phyloP scores from a whole-genome alignment of 2,888 invertebrate species.

The Pocota personata region DNA sequence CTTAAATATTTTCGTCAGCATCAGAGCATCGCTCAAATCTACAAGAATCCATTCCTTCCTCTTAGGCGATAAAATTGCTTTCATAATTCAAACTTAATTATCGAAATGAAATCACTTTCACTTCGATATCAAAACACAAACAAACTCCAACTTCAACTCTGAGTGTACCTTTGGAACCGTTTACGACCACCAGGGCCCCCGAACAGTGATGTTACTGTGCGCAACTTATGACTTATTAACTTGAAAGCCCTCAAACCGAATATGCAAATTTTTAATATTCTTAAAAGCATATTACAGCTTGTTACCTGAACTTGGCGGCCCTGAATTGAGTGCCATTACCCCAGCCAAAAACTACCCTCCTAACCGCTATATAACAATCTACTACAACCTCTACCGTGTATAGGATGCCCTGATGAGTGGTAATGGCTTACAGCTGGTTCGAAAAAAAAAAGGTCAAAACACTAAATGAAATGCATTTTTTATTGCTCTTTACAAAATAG shows the following conservation, averaged over 20 bases:
- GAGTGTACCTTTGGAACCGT: background rate
- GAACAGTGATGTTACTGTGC: background rate
- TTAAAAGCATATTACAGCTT: conserved; percentile 55
- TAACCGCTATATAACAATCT: conserved; percentile 9
- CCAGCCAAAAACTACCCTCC: conserved; percentile 8
- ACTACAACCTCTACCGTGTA: background rate
- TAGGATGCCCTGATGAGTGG: conserved; percentile 27
- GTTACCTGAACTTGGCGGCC: conserved; percentile 31
- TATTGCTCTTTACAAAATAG: conserved; percentile 43
- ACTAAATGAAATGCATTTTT: conserved; percentile 63
- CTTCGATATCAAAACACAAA: background rate
- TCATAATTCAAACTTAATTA: conserved; percentile 46
- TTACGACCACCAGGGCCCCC: background rate
- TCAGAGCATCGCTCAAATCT: background rate
- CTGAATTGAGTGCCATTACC: conserved; percentile 41
- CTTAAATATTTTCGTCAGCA: background rate
- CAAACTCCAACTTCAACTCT: background rate
- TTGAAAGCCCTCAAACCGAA: conserved; percentile 40
- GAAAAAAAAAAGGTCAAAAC: conserved; percentile 37
- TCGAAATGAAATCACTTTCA: conserved; percentile 31
- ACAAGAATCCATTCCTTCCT: background rate
- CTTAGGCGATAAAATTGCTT: background rate
- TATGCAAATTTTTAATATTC: conserved; percentile 60
- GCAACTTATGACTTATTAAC: conserved; percentile 50
- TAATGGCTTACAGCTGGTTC: conserved; percentile 29